phyloP scores from a whole-genome alignment of 2,888 invertebrate species.

The Branchellion lobata region DNA sequence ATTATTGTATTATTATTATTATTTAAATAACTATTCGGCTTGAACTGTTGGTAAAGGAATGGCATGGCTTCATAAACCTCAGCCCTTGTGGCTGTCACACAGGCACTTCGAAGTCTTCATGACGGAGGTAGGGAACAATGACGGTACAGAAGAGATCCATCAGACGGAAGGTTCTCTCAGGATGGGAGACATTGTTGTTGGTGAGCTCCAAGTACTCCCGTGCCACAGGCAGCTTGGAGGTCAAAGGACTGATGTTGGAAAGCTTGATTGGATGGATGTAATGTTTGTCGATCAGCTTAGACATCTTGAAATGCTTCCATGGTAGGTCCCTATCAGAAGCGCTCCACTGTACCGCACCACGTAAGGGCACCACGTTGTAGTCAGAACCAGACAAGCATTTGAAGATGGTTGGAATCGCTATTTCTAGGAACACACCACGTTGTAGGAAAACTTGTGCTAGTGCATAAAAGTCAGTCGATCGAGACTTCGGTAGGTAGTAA shows the following conservation, averaged over 20 bases:
- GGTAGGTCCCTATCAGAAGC: constrained; percentile 45
- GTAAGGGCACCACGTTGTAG: constrained; percentile 42
- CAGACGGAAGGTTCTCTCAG: not conserved
- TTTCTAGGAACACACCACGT: constrained; percentile 51
- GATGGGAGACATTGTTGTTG: not conserved
- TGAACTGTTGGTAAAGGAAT: too few relatives aligned
- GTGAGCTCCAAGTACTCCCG: not conserved
- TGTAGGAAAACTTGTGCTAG: constrained; percentile 47
- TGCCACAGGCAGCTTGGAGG: not conserved
- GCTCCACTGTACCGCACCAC: constrained; percentile 45
- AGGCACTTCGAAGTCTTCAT: not conserved
- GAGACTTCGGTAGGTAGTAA: constrained; percentile 50
- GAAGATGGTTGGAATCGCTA: constrained; percentile 51
- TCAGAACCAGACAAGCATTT: constrained; percentile 43
- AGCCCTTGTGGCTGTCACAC: too few relatives aligned
- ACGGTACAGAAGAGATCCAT: not conserved
- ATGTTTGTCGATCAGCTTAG: constrained; percentile 44
- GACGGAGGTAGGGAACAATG: not conserved
- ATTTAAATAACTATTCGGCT: not conserved
- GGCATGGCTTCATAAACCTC: too few relatives aligned
- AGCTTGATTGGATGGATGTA: constrained; percentile 51
- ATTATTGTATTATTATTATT: too few relatives aligned
- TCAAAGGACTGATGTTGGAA: not conserved
- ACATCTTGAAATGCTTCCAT: constrained; percentile 48
- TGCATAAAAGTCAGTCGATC: constrained; percentile 44